Percentiles rank a stretch among this genome's conserved stretches.
Conservation (phyloP, 2,797 vertebrate species). For the Artibeus jamaicensis region DNA sequence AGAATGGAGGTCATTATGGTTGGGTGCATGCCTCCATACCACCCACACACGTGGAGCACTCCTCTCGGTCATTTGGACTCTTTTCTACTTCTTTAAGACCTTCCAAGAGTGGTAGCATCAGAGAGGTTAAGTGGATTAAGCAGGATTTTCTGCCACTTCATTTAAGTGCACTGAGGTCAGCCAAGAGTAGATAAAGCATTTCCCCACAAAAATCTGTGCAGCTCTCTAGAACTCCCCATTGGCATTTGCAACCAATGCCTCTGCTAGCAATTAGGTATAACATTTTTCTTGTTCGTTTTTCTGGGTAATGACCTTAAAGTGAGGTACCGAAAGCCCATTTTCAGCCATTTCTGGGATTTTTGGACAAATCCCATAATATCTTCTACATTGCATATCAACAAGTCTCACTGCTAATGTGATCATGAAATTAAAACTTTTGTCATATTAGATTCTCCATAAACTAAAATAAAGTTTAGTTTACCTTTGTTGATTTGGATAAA, state of each 20-base stretch:
- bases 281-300: conserved; percentile 1
- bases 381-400: neutral
- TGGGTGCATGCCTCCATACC: neutral
- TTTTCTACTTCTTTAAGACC: neutral
- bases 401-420: neutral
- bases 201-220: neutral
- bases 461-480: conserved; percentile 32
- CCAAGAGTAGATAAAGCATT: neutral
- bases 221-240: neutral
- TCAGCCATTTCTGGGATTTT: neutral
- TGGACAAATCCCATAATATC: neutral
- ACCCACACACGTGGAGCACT: neutral
- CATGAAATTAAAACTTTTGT: neutral
- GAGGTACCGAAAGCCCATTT: neutral
- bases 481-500: neutral
- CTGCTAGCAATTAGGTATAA: neutral
- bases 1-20: neutral
- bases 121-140: neutral
- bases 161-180: neutral
- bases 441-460: conserved; percentile 22
- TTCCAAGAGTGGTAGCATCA: neutral
- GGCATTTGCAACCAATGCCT: neutral
- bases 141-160: neutral
- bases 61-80: neutral
- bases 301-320: neutral